Evolutionary conservation across 92 coral and sea anemone species (phyloP).

Genomic region (Actinostola sp.): DNA sequence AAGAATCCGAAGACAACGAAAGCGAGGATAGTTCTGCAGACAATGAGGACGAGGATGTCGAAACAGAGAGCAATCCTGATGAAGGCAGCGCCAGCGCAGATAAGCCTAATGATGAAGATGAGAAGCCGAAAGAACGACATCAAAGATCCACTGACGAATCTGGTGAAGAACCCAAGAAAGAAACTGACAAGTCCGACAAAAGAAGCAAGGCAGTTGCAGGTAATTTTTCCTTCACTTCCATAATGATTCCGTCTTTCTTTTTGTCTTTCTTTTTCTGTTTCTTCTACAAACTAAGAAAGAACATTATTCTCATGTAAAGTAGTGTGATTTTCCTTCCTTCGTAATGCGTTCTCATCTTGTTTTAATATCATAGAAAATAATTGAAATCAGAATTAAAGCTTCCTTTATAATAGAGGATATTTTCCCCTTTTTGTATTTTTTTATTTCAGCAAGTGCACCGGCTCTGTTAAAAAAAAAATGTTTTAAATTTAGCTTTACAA

Average conservation of each 20-base stretch:
- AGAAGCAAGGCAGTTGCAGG: conserved; percentile 32
- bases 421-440: no score
- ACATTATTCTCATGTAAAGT: no score
- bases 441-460: no score
- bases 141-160: conserved; percentile 34
- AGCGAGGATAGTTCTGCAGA: conserved; percentile 32
- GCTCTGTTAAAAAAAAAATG: no score
- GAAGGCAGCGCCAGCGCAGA: conserved; percentile 10
- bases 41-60: conserved; percentile 21
- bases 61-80: conserved; percentile 6
- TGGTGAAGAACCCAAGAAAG: conserved; percentile 21
- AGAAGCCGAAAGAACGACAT: conserved; percentile 6
- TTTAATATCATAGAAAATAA: no score
- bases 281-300: no score
- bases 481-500: no score
- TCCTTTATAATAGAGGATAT: no score
- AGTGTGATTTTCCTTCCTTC: no score
- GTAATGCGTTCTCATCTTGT: no score
- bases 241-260: not conserved
- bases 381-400: no score
- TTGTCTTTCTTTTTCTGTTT: no score
- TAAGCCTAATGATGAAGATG: not conserved
- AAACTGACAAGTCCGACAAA: not conserved
- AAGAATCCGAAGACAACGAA: conserved; percentile 36
- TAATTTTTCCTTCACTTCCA: not conserved